Evolutionary conservation across 1,140 invertebrate species (phyloP).

Genomic region (Heliconius congener): DNA sequence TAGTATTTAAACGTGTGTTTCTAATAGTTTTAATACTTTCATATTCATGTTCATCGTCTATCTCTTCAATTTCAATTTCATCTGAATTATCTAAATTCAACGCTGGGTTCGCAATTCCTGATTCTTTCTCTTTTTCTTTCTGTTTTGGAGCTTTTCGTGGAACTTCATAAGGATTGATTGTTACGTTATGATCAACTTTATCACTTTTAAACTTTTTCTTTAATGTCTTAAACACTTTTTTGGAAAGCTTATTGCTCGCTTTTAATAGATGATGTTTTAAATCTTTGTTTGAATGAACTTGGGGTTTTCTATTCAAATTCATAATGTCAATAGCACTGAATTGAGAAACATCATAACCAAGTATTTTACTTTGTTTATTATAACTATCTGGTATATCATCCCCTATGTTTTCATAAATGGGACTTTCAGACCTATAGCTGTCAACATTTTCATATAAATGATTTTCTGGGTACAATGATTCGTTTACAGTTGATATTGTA

Average conservation of each 20-base stretch:
- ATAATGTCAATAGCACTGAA: constrained; percentile 75
- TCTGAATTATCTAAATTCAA: constrained; percentile 77
- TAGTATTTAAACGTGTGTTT: constrained; percentile 71
- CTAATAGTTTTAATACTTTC: constrained; percentile 72
- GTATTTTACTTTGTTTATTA: constrained; percentile 79
- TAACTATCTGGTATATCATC: constrained; percentile 53
- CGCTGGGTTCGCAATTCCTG: constrained; percentile 75
- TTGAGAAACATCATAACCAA: constrained; percentile 74
- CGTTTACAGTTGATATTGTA: constrained; percentile 71
- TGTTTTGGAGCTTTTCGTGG: constrained; percentile 65
- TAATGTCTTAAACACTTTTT: constrained; percentile 76
- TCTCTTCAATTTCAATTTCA: constrained; percentile 77
- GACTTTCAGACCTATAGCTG: constrained; percentile 63
- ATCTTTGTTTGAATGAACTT: constrained; percentile 56
- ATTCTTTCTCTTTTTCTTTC: constrained; percentile 55
- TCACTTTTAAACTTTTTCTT: constrained; percentile 78
- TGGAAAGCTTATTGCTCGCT: constrained; percentile 72
- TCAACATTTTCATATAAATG: constrained; percentile 75
- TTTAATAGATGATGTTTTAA: constrained; percentile 62
- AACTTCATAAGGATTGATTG: constrained; percentile 77
- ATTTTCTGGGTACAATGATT: constrained; percentile 52
- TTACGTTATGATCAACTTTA: constrained; percentile 62
- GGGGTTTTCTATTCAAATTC: constrained; percentile 65
- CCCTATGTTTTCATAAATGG: constrained; percentile 70
- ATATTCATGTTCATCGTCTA: constrained; percentile 69